phyloP scores from a whole-genome alignment of 2,113 vertebrate species.

The Sakesphorus luctuosus region DNA sequence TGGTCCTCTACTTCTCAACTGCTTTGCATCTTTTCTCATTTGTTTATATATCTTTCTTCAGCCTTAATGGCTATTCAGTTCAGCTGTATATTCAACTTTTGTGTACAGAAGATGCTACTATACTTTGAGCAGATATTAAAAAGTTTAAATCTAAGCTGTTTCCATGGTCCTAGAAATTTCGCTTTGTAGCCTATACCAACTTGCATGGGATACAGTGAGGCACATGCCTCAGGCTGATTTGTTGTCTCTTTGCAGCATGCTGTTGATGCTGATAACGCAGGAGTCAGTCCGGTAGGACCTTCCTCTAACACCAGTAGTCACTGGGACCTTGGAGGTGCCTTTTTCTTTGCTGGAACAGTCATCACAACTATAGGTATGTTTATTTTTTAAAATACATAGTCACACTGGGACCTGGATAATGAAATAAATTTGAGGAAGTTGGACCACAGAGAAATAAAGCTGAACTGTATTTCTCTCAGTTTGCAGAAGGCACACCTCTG shows the following conservation, averaged over 20 bases:
- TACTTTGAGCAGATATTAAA: neutral
- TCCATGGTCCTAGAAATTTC: neutral
- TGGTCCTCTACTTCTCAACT: neutral
- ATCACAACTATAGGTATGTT: slow-evolving; percentile 95
- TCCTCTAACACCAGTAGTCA: slow-evolving; percentile 90
- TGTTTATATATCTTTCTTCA: neutral
- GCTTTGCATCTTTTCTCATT: neutral
- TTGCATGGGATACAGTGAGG: neutral
- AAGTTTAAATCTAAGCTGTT: neutral
- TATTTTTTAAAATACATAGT: neutral
- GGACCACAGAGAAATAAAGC: neutral
- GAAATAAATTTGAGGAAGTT: neutral
- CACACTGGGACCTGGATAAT: neutral
- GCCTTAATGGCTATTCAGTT: neutral
- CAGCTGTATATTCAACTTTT: neutral
- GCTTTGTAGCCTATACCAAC: neutral
- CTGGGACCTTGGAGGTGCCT: slow-evolving; percentile 96
- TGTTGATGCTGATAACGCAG: slow-evolving; percentile 90
- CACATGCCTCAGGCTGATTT: neutral
- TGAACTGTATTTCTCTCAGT: neutral
- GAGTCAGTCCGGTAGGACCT: slow-evolving; percentile 92
- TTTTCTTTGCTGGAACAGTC: slow-evolving; percentile 98
- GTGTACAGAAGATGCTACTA: neutral
- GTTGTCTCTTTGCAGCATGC: slow-evolving; percentile 81
- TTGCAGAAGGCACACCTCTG: neutral